Evolutionary conservation across 1,140 invertebrate species (phyloP), one percentile per base, ranked within the genome.

Genomic region (Phenacoccus solenopsis): DNA sequence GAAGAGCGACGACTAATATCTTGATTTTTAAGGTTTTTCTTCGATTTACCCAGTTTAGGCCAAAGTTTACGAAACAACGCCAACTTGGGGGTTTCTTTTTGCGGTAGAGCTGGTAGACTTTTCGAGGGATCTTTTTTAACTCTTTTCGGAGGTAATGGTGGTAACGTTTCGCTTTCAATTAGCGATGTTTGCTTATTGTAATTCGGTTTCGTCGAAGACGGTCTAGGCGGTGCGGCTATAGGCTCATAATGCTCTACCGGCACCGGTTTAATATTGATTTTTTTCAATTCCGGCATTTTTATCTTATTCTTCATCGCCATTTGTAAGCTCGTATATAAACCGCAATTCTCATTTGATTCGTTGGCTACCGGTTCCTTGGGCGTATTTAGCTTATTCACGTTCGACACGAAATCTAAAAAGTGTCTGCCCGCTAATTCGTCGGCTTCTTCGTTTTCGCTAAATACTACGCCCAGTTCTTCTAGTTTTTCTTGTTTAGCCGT

Each of bases 291-390:
- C 21, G 71, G 71, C 57, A 71, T 71, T 67, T 68, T 49, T 61
- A 90, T 76, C 0, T 90, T 90, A 80, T 93, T 91, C 79, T 89
- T 91, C 82, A 92, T 93, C 0, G 91, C 91, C 75, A 91, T 82
- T 76, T 92, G 90, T 57, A 93, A 78, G 75, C 90, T 92, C 0
- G 88, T 88, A 72, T 93, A 92, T 0, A 85, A 80, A 64, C 74
- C 74, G 70, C 73, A 71, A n/a, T 49, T 49, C 2, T 49, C 38
- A n/a, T 49, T n/a, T n/a, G n/a, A n/a, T n/a, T n/a, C 38, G 38
- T 49, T n/a, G 3, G 13, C 16, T 4, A 16, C 38, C 3, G 5
- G 38, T 49, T 49, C 16, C 38, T 10, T 2, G 12, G 38, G 16
- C 20, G 38, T 10, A 16, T 49, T 5, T n/a, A 49, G 30, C 20